Evolutionary conservation across 1,140 invertebrate genomes (phyloP).

Genomic region (Thalassaphorura encarpata): DNA sequence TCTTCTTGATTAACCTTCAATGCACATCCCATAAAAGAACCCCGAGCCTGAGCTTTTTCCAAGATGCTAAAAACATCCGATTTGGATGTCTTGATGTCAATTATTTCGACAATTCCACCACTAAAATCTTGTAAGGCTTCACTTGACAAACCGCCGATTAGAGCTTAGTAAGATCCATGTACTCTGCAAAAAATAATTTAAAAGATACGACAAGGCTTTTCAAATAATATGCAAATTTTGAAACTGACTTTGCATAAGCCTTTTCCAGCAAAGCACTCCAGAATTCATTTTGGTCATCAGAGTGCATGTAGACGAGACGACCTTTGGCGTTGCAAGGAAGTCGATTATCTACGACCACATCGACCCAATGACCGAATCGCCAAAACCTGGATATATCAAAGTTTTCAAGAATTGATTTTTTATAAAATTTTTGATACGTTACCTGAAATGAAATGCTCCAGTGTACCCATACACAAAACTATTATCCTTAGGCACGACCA

Average conservation of each 20-base stretch:
- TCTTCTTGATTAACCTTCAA: slow-evolving; percentile 60
- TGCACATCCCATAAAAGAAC: slow-evolving; percentile 93
- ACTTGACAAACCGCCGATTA: slow-evolving; percentile 92
- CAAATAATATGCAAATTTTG: not conserved
- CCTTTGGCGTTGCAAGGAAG: slow-evolving; percentile 76
- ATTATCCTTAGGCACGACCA: slow-evolving; percentile 50
- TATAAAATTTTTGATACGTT: slow-evolving; percentile 3
- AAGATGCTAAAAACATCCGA: slow-evolving; percentile 86
- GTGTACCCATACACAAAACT: slow-evolving; percentile 46
- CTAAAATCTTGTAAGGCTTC: slow-evolving; percentile 99
- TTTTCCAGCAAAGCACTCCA: slow-evolving; percentile 97
- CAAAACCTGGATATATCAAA: slow-evolving; percentile 4
- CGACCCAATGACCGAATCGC: slow-evolving; percentile 44
- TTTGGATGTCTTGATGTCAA: slow-evolving; percentile 50
- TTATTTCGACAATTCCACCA: slow-evolving; percentile 51
- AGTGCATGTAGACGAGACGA: slow-evolving; percentile 84
- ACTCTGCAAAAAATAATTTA: slow-evolving; percentile 44
- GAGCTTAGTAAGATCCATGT: slow-evolving; percentile 92
- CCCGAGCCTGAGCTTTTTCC: slow-evolving; percentile 80
- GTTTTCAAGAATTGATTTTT: not conserved
- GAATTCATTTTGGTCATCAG: slow-evolving; percentile 83
- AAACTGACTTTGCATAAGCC: slow-evolving; percentile 89
- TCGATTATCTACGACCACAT: slow-evolving; percentile 80
- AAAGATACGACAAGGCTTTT: too few relatives aligned
- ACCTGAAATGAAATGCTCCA: slow-evolving; percentile 43